phyloP scores from a whole-genome alignment of 2,888 invertebrate species.

The Agapetus fuscipes region DNA sequence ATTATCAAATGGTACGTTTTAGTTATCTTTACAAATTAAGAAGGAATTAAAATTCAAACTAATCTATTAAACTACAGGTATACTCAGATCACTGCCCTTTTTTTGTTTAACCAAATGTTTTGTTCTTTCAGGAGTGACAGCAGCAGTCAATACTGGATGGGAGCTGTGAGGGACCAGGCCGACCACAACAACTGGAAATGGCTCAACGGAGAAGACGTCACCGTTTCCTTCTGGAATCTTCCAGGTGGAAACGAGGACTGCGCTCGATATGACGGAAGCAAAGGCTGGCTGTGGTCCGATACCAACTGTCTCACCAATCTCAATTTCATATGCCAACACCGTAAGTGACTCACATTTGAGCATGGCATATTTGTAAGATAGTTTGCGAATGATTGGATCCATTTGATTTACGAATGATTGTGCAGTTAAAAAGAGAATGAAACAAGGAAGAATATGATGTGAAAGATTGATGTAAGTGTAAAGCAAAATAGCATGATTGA shows the following conservation, averaged over 20 bases:
- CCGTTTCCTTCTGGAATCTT: constrained; percentile 86
- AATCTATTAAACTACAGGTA: no score
- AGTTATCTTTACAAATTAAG: no score
- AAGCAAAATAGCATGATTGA: no score
- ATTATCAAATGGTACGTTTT: no score
- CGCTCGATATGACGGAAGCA: constrained; percentile 83
- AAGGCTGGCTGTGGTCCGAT: constrained; percentile 92
- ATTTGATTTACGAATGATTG: no score
- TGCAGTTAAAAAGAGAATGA: no score
- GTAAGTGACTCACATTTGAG: constrained; percentile 48
- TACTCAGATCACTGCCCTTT: no score
- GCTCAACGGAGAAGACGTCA: constrained; percentile 80
- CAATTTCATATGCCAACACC: constrained; percentile 90
- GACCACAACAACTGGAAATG: constrained; percentile 79
- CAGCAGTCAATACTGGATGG: constrained; percentile 92
- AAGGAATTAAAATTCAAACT: no score
- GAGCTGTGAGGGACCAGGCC: constrained; percentile 74
- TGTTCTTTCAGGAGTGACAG: constrained; percentile 60
- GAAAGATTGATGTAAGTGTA: not conserved
- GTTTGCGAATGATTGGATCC: no score
- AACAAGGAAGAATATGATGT: not conserved
- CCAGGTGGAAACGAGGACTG: constrained; percentile 78
- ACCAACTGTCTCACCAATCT: constrained; percentile 76
- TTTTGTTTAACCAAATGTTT: not conserved
- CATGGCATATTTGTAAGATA: no score